These are phyloP conservation scores for Neolamprologus cancellatus DNA, from an alignment of 2,113 vertebrate species.

Conservation along the genomic window DNA sequence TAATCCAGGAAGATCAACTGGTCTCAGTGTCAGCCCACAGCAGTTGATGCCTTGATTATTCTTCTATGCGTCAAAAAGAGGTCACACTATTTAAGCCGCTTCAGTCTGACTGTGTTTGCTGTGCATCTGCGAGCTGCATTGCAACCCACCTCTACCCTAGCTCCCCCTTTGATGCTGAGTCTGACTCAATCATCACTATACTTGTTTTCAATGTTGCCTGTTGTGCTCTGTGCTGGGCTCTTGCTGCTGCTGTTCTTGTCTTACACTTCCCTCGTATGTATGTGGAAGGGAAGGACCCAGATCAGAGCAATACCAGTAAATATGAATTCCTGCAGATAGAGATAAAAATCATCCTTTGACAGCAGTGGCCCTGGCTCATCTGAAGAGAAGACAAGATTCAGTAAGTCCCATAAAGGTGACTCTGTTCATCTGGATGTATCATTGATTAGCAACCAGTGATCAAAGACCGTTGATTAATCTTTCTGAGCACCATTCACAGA, in stretches of 20 bases:
- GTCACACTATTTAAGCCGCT: neutral
- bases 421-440: neutral
- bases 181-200: neutral
- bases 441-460: neutral
- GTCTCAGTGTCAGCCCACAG: neutral
- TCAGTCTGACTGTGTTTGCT: neutral
- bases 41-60: neutral
- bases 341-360: neutral
- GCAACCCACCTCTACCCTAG: neutral
- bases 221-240: neutral
- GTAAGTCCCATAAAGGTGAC: neutral
- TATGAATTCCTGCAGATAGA: neutral
- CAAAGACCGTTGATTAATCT: neutral
- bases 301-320: neutral
- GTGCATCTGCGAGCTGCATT: neutral
- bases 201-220: neutral
- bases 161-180: neutral
- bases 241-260: neutral
- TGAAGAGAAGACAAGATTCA: neutral
- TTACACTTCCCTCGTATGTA: fast-evolving
- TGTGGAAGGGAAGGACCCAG: neutral
- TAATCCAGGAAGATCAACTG: neutral
- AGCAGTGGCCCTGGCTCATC: neutral
- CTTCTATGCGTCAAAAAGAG: neutral
- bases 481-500: neutral